A percentile compares a stretch with the other conserved stretches of the same genome.
Evolutionary conservation across 2,113 vertebrate genomes (phyloP).

Genomic region (human (Homo sapiens)): GRCh38 chr6:132674501-132675000

Average conservation of each 20-base stretch:
- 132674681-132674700: not conserved
- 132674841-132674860: not conserved
- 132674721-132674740: not conserved
- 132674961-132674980: conserved; percentile 91
- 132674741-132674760: not conserved
- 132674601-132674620: not conserved
- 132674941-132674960: conserved; percentile 93
- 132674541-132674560: not conserved
- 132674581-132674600: not conserved
- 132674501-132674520: not conserved
- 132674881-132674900: conserved; percentile 90
- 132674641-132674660: not conserved
- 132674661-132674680: not conserved
- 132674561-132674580: not conserved
- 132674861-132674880: not conserved
- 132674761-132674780: not conserved
- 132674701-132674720: not conserved
- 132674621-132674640: not conserved
- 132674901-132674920: conserved; percentile 87
- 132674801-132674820: not conserved
- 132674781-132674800: not conserved
- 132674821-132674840: not conserved
- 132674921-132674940: conserved; percentile 86
- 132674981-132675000: conserved; percentile 90
- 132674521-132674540: not conserved